These are phyloP conservation scores for Ornithoptera priamus DNA, from an alignment of 2,888 invertebrate species.

Conservation along the genomic window DNA sequence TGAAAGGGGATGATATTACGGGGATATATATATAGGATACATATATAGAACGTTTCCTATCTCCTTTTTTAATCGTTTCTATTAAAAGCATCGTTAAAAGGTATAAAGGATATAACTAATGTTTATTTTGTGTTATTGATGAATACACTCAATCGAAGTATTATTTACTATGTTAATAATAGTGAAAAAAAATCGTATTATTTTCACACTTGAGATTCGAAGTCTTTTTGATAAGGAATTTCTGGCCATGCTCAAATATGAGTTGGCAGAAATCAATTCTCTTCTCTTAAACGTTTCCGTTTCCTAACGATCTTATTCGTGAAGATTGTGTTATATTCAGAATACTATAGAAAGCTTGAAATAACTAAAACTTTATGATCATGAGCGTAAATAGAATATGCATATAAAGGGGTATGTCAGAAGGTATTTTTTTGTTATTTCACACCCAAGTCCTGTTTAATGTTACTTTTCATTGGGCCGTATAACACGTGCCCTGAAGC, in stretches of 20 bases:
- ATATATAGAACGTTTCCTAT: conserved; percentile 37
- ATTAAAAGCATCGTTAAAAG: background rate
- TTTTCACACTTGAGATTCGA: too few relatives aligned
- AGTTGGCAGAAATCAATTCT: too few relatives aligned
- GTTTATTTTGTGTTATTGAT: too few relatives aligned
- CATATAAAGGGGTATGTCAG: conserved; percentile 38
- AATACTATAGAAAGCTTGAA: conserved; percentile 20
- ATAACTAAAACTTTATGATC: conserved; percentile 41
- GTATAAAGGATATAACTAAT: background rate
- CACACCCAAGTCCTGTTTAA: conserved; percentile 50
- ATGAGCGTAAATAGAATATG: conserved; percentile 49
- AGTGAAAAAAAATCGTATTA: too few relatives aligned
- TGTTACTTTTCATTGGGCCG: conserved; percentile 56
- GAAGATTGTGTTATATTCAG: background rate
- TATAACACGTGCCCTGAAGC: conserved; percentile 60
- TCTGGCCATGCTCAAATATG: too few relatives aligned
- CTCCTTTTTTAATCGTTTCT: conserved; percentile 28
- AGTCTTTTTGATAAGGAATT: too few relatives aligned
- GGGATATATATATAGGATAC: conserved; percentile 28
- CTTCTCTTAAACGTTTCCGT: too few relatives aligned
- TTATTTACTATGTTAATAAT: too few relatives aligned
- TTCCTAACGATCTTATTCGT: too few relatives aligned
- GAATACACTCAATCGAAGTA: too few relatives aligned
- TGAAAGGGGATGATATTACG: conserved; percentile 47
- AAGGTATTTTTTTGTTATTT: conserved; percentile 38